Evolutionary conservation across 2,888 invertebrate species (phyloP).

Genomic region (Leptopilina drosophilae): DNA sequence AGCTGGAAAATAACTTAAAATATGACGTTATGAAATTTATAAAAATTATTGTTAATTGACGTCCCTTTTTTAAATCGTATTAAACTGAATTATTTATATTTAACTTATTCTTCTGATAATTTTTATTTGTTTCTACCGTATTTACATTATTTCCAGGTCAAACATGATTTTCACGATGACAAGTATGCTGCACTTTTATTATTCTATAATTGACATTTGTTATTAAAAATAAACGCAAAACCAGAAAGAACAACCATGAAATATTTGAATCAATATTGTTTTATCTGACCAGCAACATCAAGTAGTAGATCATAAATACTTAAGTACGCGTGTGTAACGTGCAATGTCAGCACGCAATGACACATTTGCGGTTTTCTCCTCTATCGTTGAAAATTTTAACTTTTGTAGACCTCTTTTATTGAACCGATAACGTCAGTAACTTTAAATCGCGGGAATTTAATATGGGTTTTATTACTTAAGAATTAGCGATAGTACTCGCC

Average conservation of each 20-base stretch:
- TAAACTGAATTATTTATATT: too few relatives aligned
- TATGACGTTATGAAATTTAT: too few relatives aligned
- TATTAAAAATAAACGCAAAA: too few relatives aligned
- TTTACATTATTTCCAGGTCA: too few relatives aligned
- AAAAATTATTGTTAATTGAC: too few relatives aligned
- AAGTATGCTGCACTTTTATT: too few relatives aligned
- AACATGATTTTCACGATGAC: too few relatives aligned
- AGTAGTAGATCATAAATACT: slow-evolving; percentile 51
- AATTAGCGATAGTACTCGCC: not conserved
- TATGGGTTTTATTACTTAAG: slow-evolving; percentile 20
- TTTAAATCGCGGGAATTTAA: not conserved
- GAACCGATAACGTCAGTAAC: slow-evolving; percentile 28
- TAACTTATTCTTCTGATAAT: too few relatives aligned
- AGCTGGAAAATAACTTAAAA: too few relatives aligned
- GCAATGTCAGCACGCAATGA: slow-evolving; percentile 45
- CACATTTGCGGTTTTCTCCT: slow-evolving; percentile 5
- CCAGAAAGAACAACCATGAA: not conserved
- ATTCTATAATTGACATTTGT: too few relatives aligned
- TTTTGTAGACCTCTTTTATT: slow-evolving; percentile 8
- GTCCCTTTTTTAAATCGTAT: too few relatives aligned
- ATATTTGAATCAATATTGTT: slow-evolving; percentile 39
- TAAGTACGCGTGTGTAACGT: slow-evolving; percentile 35
- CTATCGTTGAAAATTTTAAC: slow-evolving; percentile 26
- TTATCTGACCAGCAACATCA: slow-evolving; percentile 46
- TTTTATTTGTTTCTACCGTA: too few relatives aligned